Evolutionary conservation across 2,888 invertebrate genomes (phyloP), one percentile per base, ranked within the genome.

Genomic region (Drosophila pullipes): DNA sequence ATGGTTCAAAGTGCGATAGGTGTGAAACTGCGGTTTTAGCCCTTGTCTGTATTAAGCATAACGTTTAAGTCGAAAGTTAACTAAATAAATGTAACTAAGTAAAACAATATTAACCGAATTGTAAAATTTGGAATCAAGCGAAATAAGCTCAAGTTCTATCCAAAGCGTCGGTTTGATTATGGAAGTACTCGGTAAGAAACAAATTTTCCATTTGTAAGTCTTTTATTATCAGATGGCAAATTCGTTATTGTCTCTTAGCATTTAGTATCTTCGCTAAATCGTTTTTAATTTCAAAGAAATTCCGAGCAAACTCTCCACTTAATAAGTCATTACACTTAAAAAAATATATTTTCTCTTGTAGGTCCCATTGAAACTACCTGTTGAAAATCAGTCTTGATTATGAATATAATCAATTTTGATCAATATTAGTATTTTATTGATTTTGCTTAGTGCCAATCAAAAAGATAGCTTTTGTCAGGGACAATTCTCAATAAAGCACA

Each of bases 1-100:
- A 69, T 91, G 60, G 44, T 88, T 9, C 69, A 57, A 25, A 81
- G 71, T 33, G 82, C 85, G 44, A 68, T 91, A 30, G 47, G 68
- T 10, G 37, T 69, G 5, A 59, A 53, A 7, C 30, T 57, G 47
- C 49, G 25, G 11, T 63, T 57, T 62, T 75, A 80, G 52, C n/a
- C 22, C 2, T 71, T 65, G 33, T 69, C 71, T 54, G 66, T 74
- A 69, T 71, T 81, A 74, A 74, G 69, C 52, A 44, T 69, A 49
- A 47, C 4, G 22, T 50, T 41, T 72, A 76, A 69, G 74, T 61
- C 39, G 44, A 78, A 74, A 69, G 39, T 71, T 70, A 78, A 72
- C 49, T 69, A 72, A 69, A 83, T 81, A 83, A 81, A 86, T 72
- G 59, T 35, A 59, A 37, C 47, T 61, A 53, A 53, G 52, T 69